Conservation (phyloP, 2,797 vertebrate genomes). For the Halcyon leucocephala region DNA sequence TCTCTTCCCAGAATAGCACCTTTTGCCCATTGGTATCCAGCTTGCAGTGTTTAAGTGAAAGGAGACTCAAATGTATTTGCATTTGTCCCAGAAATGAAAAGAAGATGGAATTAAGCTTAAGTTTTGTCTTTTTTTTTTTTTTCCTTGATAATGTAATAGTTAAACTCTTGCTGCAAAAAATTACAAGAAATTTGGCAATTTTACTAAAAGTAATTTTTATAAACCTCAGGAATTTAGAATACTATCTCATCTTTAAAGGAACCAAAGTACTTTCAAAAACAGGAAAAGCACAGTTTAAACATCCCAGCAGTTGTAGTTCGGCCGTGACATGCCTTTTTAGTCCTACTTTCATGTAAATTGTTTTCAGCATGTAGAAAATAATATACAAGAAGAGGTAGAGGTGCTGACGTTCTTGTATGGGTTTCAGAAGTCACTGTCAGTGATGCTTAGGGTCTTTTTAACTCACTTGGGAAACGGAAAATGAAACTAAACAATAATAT, state of each 20-base stretch:
- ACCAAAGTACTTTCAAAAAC: neutral
- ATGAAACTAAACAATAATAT: neutral
- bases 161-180: neutral
- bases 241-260: neutral
- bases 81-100: neutral
- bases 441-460: neutral
- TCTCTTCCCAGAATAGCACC: neutral
- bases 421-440: neutral
- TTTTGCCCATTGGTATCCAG: neutral
- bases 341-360: conserved; percentile 25
- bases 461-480: neutral
- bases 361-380: conserved; percentile 44
- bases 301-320: neutral
- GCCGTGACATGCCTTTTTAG: neutral
- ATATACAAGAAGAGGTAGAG: neutral
- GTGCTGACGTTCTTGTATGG: neutral
- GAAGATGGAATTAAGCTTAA: neutral
- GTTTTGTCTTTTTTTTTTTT: too few species aligned
- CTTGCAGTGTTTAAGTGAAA: neutral
- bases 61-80: neutral
- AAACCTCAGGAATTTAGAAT: neutral
- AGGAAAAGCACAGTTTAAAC: conserved; percentile 38
- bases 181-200: neutral
- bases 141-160: neutral
- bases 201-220: neutral